Conservation (phyloP, 2,113 vertebrate genomes). For the Sander lucioperca region DNA sequence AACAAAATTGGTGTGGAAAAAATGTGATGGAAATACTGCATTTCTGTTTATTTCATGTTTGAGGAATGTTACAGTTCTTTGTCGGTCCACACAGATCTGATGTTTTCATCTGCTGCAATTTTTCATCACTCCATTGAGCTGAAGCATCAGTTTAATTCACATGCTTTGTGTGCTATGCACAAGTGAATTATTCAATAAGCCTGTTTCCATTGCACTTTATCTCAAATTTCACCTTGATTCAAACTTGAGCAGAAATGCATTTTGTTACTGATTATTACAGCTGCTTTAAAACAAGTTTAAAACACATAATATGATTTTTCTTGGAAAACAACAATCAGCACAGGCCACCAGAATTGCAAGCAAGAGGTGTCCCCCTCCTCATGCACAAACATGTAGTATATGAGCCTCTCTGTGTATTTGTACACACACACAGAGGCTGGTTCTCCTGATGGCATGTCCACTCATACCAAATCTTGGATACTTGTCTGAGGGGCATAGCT, state of each 20-base stretch:
- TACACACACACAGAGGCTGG: not conserved
- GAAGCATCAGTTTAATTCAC: not conserved
- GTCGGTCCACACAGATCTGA: not conserved
- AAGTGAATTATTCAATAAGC: not conserved
- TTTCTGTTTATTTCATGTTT: not conserved
- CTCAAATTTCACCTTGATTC: not conserved
- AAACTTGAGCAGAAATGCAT: not conserved
- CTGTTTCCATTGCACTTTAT: not conserved
- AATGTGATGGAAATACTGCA: not conserved
- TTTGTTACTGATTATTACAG: not conserved
- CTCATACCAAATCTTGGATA: conserved; percentile 4
- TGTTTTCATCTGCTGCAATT: not conserved
- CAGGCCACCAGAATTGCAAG: not conserved
- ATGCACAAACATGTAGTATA: not conserved
- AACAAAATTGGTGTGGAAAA: not conserved
- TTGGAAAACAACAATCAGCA: not conserved
- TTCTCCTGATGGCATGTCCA: conserved; percentile 9
- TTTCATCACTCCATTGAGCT: not conserved
- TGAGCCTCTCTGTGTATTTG: conserved; percentile 19
- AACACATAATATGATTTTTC: not conserved
- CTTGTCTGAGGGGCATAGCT: conserved; percentile 24
- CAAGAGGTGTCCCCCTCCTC: not conserved
- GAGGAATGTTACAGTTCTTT: not conserved
- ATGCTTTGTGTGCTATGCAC: not conserved
- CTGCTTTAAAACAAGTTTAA: conserved; percentile 6